phyloP scores from a whole-genome alignment of 2,113 vertebrate species.

The Nycticebus coucang region DNA sequence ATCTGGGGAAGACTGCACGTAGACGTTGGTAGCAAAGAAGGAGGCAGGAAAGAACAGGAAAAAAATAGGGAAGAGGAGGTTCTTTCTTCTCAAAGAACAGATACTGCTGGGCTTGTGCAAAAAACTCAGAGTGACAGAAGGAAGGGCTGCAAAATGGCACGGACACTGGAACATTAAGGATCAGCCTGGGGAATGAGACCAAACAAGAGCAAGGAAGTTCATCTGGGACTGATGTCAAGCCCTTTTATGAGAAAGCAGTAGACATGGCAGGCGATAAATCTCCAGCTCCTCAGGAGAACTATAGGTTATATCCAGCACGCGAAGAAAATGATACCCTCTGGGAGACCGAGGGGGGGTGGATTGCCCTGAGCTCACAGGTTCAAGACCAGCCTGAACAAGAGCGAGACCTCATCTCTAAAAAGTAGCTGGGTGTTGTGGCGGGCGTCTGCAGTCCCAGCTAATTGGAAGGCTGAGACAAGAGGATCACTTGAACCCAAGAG shows the following conservation, averaged over 20 bases:
- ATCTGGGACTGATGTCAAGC: neutral
- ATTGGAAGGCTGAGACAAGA: too few relatives aligned
- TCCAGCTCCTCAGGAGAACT: neutral
- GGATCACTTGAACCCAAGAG: too few relatives aligned
- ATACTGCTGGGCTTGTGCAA: neutral
- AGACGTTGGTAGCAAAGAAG: neutral
- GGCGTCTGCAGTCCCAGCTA: too few relatives aligned
- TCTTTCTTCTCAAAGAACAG: neutral
- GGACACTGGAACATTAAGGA: neutral
- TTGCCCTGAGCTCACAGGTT: too few relatives aligned
- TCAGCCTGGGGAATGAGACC: neutral
- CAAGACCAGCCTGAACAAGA: too few relatives aligned
- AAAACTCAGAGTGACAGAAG: neutral
- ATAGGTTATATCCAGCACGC: neutral
- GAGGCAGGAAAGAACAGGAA: neutral
- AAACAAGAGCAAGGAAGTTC: neutral
- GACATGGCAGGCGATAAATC: neutral
- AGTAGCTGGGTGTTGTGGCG: too few relatives aligned
- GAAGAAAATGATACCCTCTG: neutral
- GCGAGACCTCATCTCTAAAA: too few relatives aligned
- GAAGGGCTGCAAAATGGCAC: neutral
- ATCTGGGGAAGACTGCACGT: neutral
- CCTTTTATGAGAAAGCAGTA: neutral
- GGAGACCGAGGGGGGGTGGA: too few relatives aligned
- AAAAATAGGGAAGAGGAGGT: neutral